A percentile compares a stretch with the other conserved stretches of the same genome.
Conservation (phyloP, 64 coral and sea anemone genomes). For the Trachythela sp. region DNA sequence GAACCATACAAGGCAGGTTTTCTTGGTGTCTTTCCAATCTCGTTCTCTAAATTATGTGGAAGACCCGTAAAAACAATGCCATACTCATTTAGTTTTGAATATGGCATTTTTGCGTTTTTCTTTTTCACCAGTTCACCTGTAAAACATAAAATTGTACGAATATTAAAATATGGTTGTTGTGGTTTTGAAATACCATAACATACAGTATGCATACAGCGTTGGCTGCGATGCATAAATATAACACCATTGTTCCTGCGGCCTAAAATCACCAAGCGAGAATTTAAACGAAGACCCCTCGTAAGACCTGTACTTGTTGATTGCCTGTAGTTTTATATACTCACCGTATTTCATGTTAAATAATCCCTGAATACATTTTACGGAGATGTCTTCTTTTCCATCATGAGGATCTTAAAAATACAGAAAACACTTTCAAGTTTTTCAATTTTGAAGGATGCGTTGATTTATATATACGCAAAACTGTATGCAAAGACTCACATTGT, state of each 20-base stretch:
- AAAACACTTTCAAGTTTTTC: background rate
- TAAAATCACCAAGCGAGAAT: too few species aligned
- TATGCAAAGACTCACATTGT: background rate
- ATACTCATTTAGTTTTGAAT: conserved; percentile 5
- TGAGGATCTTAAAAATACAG: background rate
- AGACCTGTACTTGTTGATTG: too few species aligned
- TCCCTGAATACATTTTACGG: background rate
- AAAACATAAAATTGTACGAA: background rate
- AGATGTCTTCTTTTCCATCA: background rate
- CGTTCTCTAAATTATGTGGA: background rate
- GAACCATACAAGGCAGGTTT: conserved; percentile 30
- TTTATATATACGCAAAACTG: background rate
- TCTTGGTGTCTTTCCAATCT: background rate
- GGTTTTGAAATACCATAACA: background rate
- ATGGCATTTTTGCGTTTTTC: conserved; percentile 11
- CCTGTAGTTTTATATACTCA: background rate
- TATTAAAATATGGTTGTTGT: background rate
- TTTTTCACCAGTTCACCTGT: conserved; percentile 12
- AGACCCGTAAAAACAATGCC: conserved; percentile 27
- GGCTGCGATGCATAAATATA: background rate
- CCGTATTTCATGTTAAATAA: background rate
- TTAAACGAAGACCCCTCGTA: too few species aligned
- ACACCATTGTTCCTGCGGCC: too few species aligned
- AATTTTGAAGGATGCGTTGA: background rate
- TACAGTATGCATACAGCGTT: too few species aligned